Percentiles rank a stretch among this genome's conserved stretches.
phyloP scores from a whole-genome alignment of 2,113 vertebrate genomes.

The Varanus salvator region DNA sequence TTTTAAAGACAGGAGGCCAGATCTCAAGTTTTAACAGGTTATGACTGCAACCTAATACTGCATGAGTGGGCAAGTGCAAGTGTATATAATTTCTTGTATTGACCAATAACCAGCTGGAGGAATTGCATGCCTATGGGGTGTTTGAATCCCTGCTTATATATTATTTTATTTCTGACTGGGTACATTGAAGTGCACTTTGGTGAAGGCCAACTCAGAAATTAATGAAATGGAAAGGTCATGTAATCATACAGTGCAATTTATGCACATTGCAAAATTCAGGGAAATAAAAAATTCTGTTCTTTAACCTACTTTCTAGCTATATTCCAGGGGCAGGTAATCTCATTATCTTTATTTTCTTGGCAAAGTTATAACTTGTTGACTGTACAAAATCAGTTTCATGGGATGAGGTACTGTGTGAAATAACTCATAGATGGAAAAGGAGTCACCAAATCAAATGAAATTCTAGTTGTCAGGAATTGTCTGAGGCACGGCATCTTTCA shows the following conservation, averaged over 20 bases:
- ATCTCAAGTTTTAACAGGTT: too few species aligned
- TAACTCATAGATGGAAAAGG: neutral
- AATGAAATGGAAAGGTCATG: neutral
- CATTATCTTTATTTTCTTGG: neutral
- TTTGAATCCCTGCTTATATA: too few species aligned
- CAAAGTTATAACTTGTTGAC: neutral
- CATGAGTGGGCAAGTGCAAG: too few species aligned
- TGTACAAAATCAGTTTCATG: neutral
- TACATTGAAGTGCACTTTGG: too few species aligned
- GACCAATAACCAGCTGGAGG: too few species aligned
- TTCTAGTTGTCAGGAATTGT: neutral
- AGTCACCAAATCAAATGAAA: neutral
- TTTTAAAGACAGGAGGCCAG: too few species aligned
- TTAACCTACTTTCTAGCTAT: neutral
- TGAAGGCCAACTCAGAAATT: too few species aligned
- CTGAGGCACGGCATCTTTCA: neutral
- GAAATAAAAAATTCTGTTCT: neutral
- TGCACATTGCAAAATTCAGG: neutral
- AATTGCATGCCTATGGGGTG: too few species aligned
- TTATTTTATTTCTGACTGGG: too few species aligned
- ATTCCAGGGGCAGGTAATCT: neutral
- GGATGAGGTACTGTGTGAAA: neutral
- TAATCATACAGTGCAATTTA: neutral
- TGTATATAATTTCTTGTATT: too few species aligned
- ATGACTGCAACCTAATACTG: too few species aligned